These are phyloP conservation scores for Sarcophaga carnaria DNA, from an alignment of 2,888 invertebrate genomes.

Conservation along the genomic window DNA sequence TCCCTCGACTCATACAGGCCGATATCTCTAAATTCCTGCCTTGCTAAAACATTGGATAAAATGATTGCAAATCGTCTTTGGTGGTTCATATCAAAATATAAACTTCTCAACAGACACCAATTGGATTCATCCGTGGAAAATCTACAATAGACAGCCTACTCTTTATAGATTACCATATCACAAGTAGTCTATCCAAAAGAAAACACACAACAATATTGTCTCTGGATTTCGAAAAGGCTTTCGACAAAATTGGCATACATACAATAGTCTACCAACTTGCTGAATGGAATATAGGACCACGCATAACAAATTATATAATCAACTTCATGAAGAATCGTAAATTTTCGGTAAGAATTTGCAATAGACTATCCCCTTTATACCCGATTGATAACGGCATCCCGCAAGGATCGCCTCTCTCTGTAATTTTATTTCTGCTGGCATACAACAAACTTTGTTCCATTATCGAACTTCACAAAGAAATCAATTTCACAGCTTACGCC, in stretches of 20 bases:
- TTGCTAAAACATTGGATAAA: conserved; percentile 37
- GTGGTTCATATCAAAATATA: conserved; percentile 45
- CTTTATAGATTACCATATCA: neutral
- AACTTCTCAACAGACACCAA: conserved; percentile 41
- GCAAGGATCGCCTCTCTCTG: conserved; percentile 3
- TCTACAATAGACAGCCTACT: conserved; percentile 46
- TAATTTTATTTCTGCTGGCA: neutral
- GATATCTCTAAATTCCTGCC: conserved; percentile 47
- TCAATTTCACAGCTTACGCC: neutral
- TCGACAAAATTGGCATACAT: neutral
- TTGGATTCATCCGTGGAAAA: conserved; percentile 39
- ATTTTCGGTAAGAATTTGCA: neutral
- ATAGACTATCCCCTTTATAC: too few species aligned
- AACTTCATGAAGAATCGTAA: conserved; percentile 7
- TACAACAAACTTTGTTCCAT: conserved; percentile 11
- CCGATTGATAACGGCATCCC: conserved; percentile 13
- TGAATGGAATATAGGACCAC: neutral
- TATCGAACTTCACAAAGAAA: conserved; percentile 13
- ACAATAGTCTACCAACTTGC: neutral
- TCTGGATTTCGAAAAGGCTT: neutral
- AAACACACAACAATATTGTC: conserved; percentile 10
- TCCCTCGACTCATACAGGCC: conserved; percentile 52
- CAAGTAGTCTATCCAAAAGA: neutral
- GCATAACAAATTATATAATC: neutral
- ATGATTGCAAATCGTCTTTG: conserved; percentile 48